Conservation (phyloP, 2,888 invertebrate genomes). For the Diadromus collaris region DNA sequence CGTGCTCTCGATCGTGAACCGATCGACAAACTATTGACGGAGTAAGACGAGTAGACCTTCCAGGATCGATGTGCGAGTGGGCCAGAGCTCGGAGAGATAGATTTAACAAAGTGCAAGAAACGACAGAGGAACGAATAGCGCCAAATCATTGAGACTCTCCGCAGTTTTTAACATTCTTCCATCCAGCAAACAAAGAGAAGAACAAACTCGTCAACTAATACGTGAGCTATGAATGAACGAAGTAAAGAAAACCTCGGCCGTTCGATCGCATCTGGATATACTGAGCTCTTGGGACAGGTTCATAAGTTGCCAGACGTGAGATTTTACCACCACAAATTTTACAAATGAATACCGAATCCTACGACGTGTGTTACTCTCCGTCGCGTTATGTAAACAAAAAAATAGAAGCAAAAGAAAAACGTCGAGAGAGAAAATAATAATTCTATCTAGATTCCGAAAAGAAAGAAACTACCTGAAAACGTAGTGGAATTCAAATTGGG, state of each 20-base stretch:
- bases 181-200: slow-evolving; percentile 29
- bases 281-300: slow-evolving; percentile 12
- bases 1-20: background rate
- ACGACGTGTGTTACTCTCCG: slow-evolving; percentile 22
- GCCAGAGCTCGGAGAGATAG: slow-evolving; percentile 1
- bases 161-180: slow-evolving; percentile 38
- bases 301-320: slow-evolving; percentile 5
- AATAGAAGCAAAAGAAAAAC: slow-evolving; percentile 1
- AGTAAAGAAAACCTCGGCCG: slow-evolving; percentile 16
- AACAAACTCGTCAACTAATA: slow-evolving; percentile 11
- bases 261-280: slow-evolving; percentile 18
- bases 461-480: slow-evolving; percentile 1
- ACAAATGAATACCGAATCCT: slow-evolving; percentile 43
- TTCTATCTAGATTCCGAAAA: slow-evolving; percentile 34
- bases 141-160: slow-evolving; percentile 35
- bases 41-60: slow-evolving; percentile 4
- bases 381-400: background rate
- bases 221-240: background rate
- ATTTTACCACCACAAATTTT: slow-evolving; percentile 24
- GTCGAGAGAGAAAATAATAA: slow-evolving; percentile 1
- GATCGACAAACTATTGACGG: background rate
- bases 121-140: slow-evolving; percentile 16
- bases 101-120: background rate
- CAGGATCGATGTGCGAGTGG: slow-evolving; percentile 8
- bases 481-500: slow-evolving; percentile 13